Percentiles rank a stretch among this genome's conserved stretches.
These are phyloP conservation scores for Petrocephalus schoutedeni DNA, from an alignment of 2,797 vertebrate species.

Conservation along the genomic window DNA sequence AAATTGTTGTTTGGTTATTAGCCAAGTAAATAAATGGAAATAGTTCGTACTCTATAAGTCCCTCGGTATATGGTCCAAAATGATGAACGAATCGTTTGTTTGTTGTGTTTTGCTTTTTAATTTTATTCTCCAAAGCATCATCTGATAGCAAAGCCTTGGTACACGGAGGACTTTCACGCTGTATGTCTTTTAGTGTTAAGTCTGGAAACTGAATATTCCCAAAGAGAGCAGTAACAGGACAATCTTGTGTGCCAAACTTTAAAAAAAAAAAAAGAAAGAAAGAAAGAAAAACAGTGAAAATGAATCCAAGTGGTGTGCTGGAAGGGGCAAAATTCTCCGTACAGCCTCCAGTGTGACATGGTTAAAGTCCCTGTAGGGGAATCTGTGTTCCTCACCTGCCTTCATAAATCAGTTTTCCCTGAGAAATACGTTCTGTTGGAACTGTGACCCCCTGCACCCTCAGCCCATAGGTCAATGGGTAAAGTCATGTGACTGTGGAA, in stretches of 20 bases:
- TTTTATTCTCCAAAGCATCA: conserved; percentile 53
- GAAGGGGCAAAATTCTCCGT: background rate
- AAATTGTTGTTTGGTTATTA: background rate
- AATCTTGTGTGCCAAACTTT: conserved; percentile 67
- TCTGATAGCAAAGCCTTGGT: conserved; percentile 53
- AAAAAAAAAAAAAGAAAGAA: conserved; percentile 48
- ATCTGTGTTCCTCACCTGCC: background rate
- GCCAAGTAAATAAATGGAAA: conserved; percentile 25
- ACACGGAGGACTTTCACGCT: conserved; percentile 38
- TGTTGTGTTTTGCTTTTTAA: conserved; percentile 26
- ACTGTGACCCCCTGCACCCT: background rate
- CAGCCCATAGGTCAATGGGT: conserved; percentile 47
- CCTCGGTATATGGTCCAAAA: background rate
- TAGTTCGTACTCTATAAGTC: conserved; percentile 23
- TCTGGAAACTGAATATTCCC: conserved; percentile 38
- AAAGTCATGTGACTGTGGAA: conserved; percentile 42
- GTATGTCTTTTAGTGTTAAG: conserved; percentile 27
- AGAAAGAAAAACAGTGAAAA: conserved; percentile 51
- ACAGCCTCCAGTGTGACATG: background rate
- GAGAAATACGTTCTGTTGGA: conserved; percentile 7
- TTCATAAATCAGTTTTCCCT: conserved; percentile 33
- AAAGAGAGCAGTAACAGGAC: conserved; percentile 55
- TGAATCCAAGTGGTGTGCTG: background rate
- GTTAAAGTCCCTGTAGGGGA: background rate
- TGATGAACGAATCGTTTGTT: background rate